phyloP scores from a whole-genome alignment of 2,113 vertebrate species.

The Halichoeres trimaculatus region DNA sequence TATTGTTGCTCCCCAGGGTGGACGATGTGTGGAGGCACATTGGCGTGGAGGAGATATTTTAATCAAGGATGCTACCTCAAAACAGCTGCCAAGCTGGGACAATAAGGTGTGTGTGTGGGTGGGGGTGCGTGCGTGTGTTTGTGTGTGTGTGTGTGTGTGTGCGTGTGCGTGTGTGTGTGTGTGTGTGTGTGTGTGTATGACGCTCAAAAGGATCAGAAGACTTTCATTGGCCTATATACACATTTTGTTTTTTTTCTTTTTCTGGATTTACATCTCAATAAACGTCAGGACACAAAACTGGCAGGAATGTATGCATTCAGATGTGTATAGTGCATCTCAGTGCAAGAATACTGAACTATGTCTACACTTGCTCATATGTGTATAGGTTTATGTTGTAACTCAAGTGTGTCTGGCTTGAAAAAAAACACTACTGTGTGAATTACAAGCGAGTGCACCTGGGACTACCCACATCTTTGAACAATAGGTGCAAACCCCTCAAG shows the following conservation, averaged over 20 bases:
- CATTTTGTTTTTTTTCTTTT: slow-evolving; percentile 18
- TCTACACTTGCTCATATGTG: neutral
- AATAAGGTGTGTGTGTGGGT: slow-evolving; percentile 31
- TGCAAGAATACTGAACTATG: neutral
- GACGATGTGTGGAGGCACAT: slow-evolving; percentile 18
- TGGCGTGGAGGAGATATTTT: slow-evolving; percentile 49
- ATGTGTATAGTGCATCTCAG: neutral
- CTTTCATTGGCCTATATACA: slow-evolving; percentile 45
- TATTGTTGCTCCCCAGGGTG: slow-evolving; percentile 38
- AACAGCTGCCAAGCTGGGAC: slow-evolving; percentile 50
- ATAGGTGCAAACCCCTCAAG: slow-evolving; percentile 41
- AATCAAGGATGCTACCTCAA: slow-evolving; percentile 33
- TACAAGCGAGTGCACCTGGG: neutral
- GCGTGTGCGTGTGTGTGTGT: neutral
- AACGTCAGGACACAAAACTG: slow-evolving; percentile 40
- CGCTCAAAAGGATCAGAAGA: slow-evolving; percentile 24
- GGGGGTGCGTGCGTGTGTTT: slow-evolving; percentile 15
- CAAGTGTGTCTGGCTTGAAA: neutral
- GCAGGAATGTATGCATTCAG: neutral
- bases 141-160: neutral
- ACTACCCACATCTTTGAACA: slow-evolving; percentile 63
- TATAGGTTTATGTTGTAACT: neutral
- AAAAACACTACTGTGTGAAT: neutral
- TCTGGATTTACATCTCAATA: slow-evolving; percentile 25
- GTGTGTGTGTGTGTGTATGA: neutral